Evolutionary conservation across 2,113 vertebrate genomes (phyloP).

Genomic region (Epinephelus moara): DNA sequence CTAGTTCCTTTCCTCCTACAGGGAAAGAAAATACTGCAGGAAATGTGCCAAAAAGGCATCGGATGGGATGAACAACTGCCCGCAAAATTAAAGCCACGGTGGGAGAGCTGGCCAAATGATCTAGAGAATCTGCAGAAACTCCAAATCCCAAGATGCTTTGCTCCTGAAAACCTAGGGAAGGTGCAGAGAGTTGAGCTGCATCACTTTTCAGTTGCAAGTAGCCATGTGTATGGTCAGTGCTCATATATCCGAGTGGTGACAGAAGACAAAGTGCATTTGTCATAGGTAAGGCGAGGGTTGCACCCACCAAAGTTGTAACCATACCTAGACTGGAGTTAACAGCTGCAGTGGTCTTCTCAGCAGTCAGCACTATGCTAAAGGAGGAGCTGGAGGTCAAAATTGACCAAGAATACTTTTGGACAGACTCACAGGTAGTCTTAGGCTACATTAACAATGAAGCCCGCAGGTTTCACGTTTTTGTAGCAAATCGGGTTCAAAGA

Average conservation of each 20-base stretch:
- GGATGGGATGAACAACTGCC: background rate
- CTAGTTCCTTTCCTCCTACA: background rate
- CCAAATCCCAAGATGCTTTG: constrained; percentile 5
- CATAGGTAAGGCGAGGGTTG: too few relatives aligned
- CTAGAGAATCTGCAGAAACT: background rate
- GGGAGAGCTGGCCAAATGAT: background rate
- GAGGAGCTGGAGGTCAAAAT: too few relatives aligned
- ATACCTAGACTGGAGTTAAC: too few relatives aligned
- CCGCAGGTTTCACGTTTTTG: too few relatives aligned
- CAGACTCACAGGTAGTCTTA: too few relatives aligned
- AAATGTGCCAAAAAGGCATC: background rate
- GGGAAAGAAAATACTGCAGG: background rate
- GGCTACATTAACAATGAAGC: too few relatives aligned
- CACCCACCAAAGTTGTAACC: too few relatives aligned
- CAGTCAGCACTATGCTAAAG: too few relatives aligned
- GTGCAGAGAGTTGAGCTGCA: constrained; percentile 17
- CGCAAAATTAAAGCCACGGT: background rate
- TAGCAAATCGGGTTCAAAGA: too few relatives aligned
- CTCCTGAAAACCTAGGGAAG: background rate
- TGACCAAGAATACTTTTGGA: too few relatives aligned
- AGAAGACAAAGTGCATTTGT: background rate
- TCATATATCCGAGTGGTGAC: background rate
- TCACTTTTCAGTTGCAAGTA: constrained; percentile 12
- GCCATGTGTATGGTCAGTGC: background rate
- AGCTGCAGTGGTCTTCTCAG: too few relatives aligned